Evolutionary conservation across 2,113 vertebrate species (phyloP), one percentile per base, ranked within the genome.

Genomic region (Mormyrus lacerda): DNA sequence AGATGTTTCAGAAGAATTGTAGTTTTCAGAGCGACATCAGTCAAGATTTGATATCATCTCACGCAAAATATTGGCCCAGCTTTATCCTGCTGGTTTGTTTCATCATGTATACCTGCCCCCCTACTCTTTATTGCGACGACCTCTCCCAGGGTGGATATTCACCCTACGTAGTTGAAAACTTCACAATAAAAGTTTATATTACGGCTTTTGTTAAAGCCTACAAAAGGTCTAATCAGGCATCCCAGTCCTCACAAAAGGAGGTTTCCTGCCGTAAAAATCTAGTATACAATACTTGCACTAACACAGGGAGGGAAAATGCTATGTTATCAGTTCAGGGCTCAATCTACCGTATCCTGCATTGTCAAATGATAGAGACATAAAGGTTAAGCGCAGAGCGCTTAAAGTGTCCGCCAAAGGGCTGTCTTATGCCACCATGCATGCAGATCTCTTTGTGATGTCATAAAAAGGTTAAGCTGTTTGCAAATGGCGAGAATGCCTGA

Each of bases 1-100:
- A 35, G 55, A 65, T 53, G 21, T 53, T 69, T 91, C n/a, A 53
- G 17, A 89, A 50, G 85, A 45, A 19, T 17, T 76, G 47, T 13
- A 76, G 79, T 84, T 89, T 90, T 51, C 90, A 87, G 45, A 83
- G 50, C 21, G 48, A 47, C 65, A 85, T 73, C 47, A 21, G 19
- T 47, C 89, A 10, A 85, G 82, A 83, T 61, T 89, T 91, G 90
- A 90, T 87, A 89, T 87, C 88, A 90, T 91, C 90, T 90, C 31
- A 91, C 88, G 89, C 79, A 91, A 91, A 90, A 89, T 87, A 83
- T 82, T 31, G 76, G 53, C 88, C 50, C 55, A 27, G 86, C 85
- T 79, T 89, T 88, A 85, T 90, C 88, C 89, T 50, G 85, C 79
- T 87, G 85, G 44, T 88, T 91, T 31, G 73, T 84, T 88, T 90